Evolutionary conservation across 1,140 invertebrate genomes (phyloP).

Genomic region (Andrena cerasifolii): DNA sequence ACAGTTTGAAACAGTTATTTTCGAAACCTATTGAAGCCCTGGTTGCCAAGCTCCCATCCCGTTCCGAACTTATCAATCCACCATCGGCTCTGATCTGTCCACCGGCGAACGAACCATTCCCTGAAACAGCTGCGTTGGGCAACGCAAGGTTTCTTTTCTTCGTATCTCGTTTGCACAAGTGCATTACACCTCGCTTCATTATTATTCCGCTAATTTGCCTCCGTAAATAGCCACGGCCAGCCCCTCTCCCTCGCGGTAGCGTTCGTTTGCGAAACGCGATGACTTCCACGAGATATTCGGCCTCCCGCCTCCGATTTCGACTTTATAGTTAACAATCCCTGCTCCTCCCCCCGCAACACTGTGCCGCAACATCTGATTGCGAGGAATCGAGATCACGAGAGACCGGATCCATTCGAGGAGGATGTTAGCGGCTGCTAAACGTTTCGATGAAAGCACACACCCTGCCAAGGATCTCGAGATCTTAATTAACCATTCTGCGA

Average conservation of each 20-base stretch:
- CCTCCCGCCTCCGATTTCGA: slow-evolving; percentile 20
- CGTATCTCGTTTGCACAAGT: slow-evolving; percentile 31
- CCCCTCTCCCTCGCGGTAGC: not conserved
- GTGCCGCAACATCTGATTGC: slow-evolving; percentile 35
- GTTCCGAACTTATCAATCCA: not conserved
- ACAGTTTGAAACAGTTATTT: no score
- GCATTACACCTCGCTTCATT: slow-evolving; percentile 27
- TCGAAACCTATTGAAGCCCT: no score
- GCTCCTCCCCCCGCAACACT: no score
- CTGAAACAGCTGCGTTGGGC: not conserved
- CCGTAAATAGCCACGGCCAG: not conserved
- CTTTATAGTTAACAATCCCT: slow-evolving; percentile 36
- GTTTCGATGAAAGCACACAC: no score
- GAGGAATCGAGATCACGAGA: not conserved
- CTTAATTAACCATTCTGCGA: no score
- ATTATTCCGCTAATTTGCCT: slow-evolving; percentile 50
- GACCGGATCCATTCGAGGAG: not conserved
- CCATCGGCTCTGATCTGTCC: not conserved
- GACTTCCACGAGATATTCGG: slow-evolving; percentile 41
- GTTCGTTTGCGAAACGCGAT: slow-evolving; percentile 35
- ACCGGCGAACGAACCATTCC: not conserved
- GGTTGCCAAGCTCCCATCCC: no score
- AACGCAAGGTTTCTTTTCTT: not conserved
- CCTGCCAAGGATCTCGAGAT: no score
- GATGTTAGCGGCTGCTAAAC: not conserved